Evolutionary conservation across 2,113 vertebrate genomes (phyloP).

Genomic region (Dipodomys stephensi): DNA sequence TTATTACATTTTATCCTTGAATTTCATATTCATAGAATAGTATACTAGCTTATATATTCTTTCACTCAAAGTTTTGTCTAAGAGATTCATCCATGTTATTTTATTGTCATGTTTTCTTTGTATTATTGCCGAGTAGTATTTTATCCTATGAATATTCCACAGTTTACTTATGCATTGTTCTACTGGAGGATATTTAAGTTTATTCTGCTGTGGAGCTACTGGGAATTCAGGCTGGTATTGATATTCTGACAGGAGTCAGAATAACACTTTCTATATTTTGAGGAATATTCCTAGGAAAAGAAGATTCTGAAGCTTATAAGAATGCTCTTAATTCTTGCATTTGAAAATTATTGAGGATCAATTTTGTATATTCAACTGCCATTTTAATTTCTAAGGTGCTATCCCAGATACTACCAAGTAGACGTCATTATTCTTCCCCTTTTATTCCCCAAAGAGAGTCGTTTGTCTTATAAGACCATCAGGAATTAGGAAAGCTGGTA

Average conservation of each 20-base stretch:
- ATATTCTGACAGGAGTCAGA: not conserved
- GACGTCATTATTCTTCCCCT: not conserved
- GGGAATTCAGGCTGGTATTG: not conserved
- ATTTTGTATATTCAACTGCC: not conserved
- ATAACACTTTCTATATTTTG: not conserved
- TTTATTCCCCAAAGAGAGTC: not conserved
- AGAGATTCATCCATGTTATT: not conserved
- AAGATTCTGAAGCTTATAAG: not conserved
- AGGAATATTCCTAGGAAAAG: not conserved
- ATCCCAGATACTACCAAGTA: not conserved
- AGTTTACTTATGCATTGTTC: not conserved
- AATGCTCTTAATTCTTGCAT: not conserved
- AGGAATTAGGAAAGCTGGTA: not conserved
- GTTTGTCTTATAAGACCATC: not conserved
- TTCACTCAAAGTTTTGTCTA: conserved; percentile 11
- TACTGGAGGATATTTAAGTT: conserved; percentile 4
- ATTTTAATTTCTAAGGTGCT: conserved; percentile 6
- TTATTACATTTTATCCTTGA: conserved; percentile 21
- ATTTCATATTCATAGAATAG: conserved; percentile 7
- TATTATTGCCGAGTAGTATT: not conserved
- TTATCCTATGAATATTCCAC: not conserved
- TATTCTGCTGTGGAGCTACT: not conserved
- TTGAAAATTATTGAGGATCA: not conserved
- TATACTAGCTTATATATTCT: not conserved
- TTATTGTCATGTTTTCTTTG: not conserved